These are phyloP conservation scores for Byasa hedistus DNA, from an alignment of 2,888 invertebrate species.

Conservation along the genomic window DNA sequence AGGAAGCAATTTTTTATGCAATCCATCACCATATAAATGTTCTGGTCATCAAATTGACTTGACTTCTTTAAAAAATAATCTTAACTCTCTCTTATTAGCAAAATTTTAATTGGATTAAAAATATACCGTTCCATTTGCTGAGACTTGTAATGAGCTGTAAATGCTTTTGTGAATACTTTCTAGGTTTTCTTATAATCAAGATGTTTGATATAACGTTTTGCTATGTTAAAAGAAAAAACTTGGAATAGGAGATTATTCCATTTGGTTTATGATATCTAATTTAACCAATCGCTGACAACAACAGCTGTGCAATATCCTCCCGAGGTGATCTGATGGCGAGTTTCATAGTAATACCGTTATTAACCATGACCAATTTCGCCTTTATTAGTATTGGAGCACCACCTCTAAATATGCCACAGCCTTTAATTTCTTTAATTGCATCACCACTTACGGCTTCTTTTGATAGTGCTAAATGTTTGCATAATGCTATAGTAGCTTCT, in stretches of 20 bases:
- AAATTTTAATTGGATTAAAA: too few relatives aligned
- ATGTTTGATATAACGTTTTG: neutral
- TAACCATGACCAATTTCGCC: conserved; percentile 87
- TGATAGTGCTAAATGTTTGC: conserved; percentile 64
- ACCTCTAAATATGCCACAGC: conserved; percentile 91
- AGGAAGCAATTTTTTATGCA: too few relatives aligned
- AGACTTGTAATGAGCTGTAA: neutral
- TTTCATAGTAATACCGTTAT: conserved; percentile 95
- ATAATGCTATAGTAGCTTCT: conserved; percentile 66
- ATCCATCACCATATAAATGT: too few relatives aligned
- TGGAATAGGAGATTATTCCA: neutral
- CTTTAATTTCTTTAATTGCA: conserved; percentile 66
- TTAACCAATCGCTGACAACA: conserved; percentile 92
- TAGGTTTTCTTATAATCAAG: neutral
- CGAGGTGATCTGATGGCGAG: conserved; percentile 93
- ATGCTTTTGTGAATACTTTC: neutral
- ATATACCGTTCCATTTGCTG: neutral
- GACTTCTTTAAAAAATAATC: too few relatives aligned
- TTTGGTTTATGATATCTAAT: neutral
- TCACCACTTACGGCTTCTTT: conserved; percentile 61
- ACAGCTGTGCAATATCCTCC: conserved; percentile 91
- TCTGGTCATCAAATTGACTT: too few relatives aligned
- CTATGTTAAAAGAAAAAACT: too few relatives aligned
- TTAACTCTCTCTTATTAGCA: too few relatives aligned
- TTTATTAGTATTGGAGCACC: conserved; percentile 93